Evolutionary conservation across 2,888 invertebrate species (phyloP).

Genomic region (Drosophila pseudotakahashii): DNA sequence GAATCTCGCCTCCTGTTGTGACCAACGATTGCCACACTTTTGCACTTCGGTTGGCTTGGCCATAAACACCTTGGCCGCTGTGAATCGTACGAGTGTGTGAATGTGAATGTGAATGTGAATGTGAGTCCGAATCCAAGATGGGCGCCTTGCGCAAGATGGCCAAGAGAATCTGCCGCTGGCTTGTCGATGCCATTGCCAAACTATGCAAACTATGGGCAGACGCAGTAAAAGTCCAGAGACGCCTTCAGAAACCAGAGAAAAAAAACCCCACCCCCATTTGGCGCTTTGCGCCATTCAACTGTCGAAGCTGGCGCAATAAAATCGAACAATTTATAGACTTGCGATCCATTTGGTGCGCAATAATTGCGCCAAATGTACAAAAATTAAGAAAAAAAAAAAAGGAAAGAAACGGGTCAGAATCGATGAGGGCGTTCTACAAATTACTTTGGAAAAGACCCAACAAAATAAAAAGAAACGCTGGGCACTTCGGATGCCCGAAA

Average conservation of each 20-base stretch:
- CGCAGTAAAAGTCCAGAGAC: constrained; percentile 16
- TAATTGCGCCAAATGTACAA: constrained; percentile 73
- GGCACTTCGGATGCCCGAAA: constrained; percentile 20
- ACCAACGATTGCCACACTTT: constrained; percentile 55
- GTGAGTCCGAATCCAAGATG: constrained; percentile 58
- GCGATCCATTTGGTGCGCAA: constrained; percentile 77
- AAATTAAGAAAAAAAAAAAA: constrained; percentile 48
- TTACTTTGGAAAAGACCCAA: constrained; percentile 30
- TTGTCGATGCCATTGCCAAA: constrained; percentile 72
- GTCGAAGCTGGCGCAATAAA: constrained; percentile 82
- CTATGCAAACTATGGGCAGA: constrained; percentile 63
- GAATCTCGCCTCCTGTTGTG: constrained; percentile 32
- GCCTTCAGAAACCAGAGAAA: not conserved
- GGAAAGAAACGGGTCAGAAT: constrained; percentile 17
- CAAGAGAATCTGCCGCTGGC: constrained; percentile 46
- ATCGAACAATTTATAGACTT: constrained; percentile 80
- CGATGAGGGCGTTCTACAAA: constrained; percentile 17
- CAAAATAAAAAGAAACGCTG: constrained; percentile 5
- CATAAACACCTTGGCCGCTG: constrained; percentile 43
- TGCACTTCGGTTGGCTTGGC: constrained; percentile 35
- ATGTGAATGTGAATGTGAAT: constrained; percentile 4
- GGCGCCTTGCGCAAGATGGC: constrained; percentile 76
- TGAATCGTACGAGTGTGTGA: constrained; percentile 3
- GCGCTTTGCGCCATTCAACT: constrained; percentile 76
- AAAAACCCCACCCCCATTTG: constrained; percentile 11